Evolutionary conservation across 1,140 invertebrate species (phyloP).

Genomic region (Pseudomyrmex concolor): DNA sequence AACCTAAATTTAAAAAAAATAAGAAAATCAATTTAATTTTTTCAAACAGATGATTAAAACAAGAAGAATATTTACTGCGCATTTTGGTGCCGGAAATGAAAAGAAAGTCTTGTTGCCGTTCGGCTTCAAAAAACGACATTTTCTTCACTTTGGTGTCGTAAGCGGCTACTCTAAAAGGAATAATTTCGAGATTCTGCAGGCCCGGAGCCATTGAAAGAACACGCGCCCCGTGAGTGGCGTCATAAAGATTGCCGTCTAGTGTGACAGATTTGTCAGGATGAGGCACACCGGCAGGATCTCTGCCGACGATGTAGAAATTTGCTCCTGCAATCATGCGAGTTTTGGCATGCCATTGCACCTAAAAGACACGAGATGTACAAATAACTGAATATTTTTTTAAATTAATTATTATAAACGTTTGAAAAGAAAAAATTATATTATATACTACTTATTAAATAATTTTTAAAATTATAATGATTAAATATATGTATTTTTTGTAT

Average conservation of each 20-base stretch:
- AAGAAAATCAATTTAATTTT: background rate
- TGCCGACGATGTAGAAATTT: conserved; percentile 99
- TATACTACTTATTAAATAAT: conserved; percentile 84
- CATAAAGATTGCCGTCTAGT: conserved; percentile 95
- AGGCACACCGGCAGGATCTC: conserved; percentile 98
- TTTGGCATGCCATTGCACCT: conserved; percentile 99
- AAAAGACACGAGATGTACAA: background rate
- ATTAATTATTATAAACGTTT: background rate
- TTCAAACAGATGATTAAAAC: background rate
- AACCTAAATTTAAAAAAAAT: conserved; percentile 80
- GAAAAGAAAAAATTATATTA: background rate
- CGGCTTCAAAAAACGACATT: conserved; percentile 98
- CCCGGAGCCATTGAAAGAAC: conserved; percentile 97
- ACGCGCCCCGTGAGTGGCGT: conserved; percentile 95
- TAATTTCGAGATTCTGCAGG: conserved; percentile 95
- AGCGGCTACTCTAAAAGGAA: conserved; percentile 99
- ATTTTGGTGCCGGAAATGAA: conserved; percentile 99
- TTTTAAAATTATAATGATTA: conserved; percentile 91
- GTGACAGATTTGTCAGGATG: conserved; percentile 91
- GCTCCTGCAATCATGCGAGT: conserved; percentile 97
- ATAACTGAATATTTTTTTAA: background rate
- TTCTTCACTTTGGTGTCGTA: conserved; percentile 93
- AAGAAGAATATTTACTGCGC: conserved; percentile 87
- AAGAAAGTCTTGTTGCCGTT: conserved; percentile 95
- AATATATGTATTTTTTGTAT: too few relatives aligned